A percentile compares a stretch with the other conserved stretches of the same genome.
Evolutionary conservation across 2,888 invertebrate species (phyloP).

Genomic region (Bibio marci): DNA sequence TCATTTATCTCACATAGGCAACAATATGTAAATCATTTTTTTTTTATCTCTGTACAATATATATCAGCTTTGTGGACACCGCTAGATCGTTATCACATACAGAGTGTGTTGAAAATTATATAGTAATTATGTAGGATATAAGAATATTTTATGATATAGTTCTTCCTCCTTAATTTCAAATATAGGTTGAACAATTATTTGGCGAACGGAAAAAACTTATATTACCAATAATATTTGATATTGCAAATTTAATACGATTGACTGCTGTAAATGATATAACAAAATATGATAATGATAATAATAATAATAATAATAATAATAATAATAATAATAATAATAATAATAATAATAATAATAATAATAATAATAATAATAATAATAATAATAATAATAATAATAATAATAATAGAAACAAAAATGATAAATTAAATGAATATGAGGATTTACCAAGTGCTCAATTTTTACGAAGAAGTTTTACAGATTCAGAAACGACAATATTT

Average conservation of each 20-base stretch:
- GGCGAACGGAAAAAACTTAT: slow-evolving; percentile 37
- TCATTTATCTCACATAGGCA: too few relatives aligned
- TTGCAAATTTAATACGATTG: slow-evolving; percentile 41
- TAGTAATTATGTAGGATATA: too few relatives aligned
- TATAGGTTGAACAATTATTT: slow-evolving; percentile 43
- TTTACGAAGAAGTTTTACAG: slow-evolving; percentile 27
- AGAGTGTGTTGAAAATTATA: too few relatives aligned
- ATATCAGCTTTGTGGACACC: too few relatives aligned
- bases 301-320: slow-evolving; percentile 21
- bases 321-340: slow-evolving; percentile 10
- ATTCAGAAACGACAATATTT: slow-evolving; percentile 5
- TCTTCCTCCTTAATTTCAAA: too few relatives aligned
- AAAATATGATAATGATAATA: slow-evolving; percentile 6
- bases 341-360: slow-evolving; percentile 18
- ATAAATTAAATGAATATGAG: slow-evolving; percentile 17
- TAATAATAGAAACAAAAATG: too few relatives aligned
- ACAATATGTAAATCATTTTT: too few relatives aligned
- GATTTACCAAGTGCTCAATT: slow-evolving; percentile 26
- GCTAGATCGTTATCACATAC: too few relatives aligned
- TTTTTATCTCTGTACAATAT: too few relatives aligned
- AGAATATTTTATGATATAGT: too few relatives aligned
- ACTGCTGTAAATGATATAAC: slow-evolving; percentile 23
- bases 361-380: slow-evolving; percentile 7
- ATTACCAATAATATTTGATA: slow-evolving; percentile 45
- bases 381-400: slow-evolving; percentile 20